Evolutionary conservation across 2,888 invertebrate species (phyloP), one percentile per base, ranked within the genome.

Genomic region (Nowickia ferox): DNA sequence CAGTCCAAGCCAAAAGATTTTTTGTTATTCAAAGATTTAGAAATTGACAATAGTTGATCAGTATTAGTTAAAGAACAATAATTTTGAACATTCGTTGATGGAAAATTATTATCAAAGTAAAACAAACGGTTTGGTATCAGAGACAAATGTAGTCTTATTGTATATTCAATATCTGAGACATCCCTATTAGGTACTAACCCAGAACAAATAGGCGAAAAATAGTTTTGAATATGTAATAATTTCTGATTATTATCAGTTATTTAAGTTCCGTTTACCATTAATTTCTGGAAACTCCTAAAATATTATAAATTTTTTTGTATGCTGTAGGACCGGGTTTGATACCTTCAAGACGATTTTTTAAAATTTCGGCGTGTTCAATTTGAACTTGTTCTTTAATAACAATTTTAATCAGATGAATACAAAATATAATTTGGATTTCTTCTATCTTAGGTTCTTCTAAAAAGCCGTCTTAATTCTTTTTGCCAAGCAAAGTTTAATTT

Each of bases 341-440:
- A 57, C 22, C 15, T 57, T 4, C 30, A 30, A 57, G 57, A 38
- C 57, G 57, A 30, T 57, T 57, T 57, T 15, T 38, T 3, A 57
- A 57, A 57, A 57, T 57, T 38, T 38, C 57, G 13, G 57, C 38
- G 13, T 57, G 57, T 38, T 57, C 30, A 57, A 57, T 38, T 38
- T 57, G 10, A 61, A 40, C 40, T 17, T 15, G 10, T 38, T 59
- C 59, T n/a, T 59, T 19, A 8, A 19, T 6, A 19, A 9, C 9
- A 19, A 19, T 19, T 9, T 53, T 19, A 19, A 19, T n/a, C n/a
- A n/a, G n/a, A n/a, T n/a, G n/a, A n/a, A n/a, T n/a, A n/a, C n/a
- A n/a, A n/a, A n/a, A n/a, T n/a, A n/a, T n/a, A n/a, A n/a, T n/a
- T n/a, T n/a, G n/a, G n/a, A n/a, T n/a, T n/a, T n/a, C n/a, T n/a